Base-by-base conservation (phyloP, 2,113 vertebrate genomes). In the Chrysochloris asiatica region DNA sequence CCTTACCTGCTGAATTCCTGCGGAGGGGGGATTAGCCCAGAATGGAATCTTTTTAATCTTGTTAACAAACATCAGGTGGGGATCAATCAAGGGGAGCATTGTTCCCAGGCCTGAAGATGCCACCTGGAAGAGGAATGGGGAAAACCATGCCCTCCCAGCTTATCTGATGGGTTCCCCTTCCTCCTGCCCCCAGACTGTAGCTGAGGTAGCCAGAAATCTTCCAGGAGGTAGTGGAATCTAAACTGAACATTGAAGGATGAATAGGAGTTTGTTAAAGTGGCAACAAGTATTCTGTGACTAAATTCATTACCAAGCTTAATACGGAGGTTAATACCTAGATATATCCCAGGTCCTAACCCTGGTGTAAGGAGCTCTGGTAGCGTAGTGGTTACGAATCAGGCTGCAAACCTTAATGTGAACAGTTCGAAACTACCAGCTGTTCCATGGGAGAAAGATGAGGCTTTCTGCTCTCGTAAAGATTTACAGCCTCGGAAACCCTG, bases 1-100 rank as follows among this genome's bases (percentile, higher is more conserved):
- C 54, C 12, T 4, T 54, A 21, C n/a, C n/a, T n/a, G n/a, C n/a
- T n/a, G n/a, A n/a, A n/a, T n/a, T n/a, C n/a, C n/a, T n/a, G n/a
- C n/a, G 65, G 65, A 8, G 8, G 65, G 16, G 33, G n/a, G 36
- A 17, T 19, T 36, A 36, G 33, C 65, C 65, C n/a, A n/a, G 17
- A 67, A 67, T 21, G 36, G 61, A 6, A 28, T 4, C n/a, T 19
- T 16, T 36, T 67, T 36, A 36, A 67, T 33, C 16, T 67, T 67
- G 17, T 7, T 67, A 36, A 67, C 14, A 67, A 36, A 36, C 8
- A n/a, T 67, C 33, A 36, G 13, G 12, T 4, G 12, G 63, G 33
- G 4, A n/a, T n/a, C n/a, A n/a, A n/a, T n/a, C n/a, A 13, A 3
- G n/a, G 4, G n/a, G 33, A 3, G 65, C 4, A 0, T 67, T 67